Evolutionary conservation across 2,113 vertebrate species (phyloP), one percentile per base, ranked within the genome.

Genomic region (Dermatemys mawii): DNA sequence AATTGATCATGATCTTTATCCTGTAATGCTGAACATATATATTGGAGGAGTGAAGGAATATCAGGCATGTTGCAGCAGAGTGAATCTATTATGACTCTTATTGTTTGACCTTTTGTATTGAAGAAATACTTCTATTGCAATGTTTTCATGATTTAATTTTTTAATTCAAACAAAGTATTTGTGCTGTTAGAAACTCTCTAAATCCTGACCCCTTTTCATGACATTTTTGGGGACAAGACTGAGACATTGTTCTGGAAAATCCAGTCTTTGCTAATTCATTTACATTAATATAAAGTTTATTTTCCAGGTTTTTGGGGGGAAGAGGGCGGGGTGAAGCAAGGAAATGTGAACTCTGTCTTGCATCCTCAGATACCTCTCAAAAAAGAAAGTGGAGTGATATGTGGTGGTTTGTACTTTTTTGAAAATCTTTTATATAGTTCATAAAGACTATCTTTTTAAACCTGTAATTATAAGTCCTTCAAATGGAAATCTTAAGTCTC

Each of bases 401-500:
- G 50, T 2, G n/a, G 87, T 6, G 6, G 11, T 14, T 12, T 26
- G 41, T 11, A 57, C 51, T 35, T 1, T 1, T 12, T 12, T 67
- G 53, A 60, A 60, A 38, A 14, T 11, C 0, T 0, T 6, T 12
- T 81, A 19, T 13, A 3, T 32, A n/a, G n/a, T 10, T 73, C 26
- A 50, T 63, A 51, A 78, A 76, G 38, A 10, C 29, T 19, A 19
- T 53, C 26, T 38, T 0, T 7, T 63, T 12, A 2, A 48, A 48
- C 3, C 19, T 46, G 24, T 44, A 75, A 75, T 38, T 84, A 8
- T 50, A 1, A 3, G 27, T 27, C 83, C 29, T 46, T 26, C 44
- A 2, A 57, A 3, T 3, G 2, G 13, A 4, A 3, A 1, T 0
- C 1, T 0, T 4, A 0, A 76, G 44, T 48, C 6, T 17, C 0